A percentile compares a stretch with the other conserved stretches of the same genome.
Evolutionary conservation across 1,140 invertebrate genomes (phyloP).

Genomic region (Oncopodura yosiiana): DNA sequence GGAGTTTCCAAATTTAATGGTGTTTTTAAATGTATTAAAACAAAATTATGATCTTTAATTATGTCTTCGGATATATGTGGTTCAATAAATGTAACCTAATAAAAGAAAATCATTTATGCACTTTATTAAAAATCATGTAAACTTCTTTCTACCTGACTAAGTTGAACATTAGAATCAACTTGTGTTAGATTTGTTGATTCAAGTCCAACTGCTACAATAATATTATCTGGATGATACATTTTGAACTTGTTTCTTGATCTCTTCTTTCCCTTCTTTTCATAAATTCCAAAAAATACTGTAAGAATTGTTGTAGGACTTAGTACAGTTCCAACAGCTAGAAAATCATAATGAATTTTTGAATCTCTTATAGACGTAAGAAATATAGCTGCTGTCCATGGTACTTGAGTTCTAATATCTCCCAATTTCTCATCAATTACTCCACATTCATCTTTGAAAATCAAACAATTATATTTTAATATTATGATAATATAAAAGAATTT

Average conservation of each 20-base stretch:
- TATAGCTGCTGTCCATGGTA: conserved; percentile 27
- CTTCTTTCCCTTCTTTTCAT: conserved; percentile 1
- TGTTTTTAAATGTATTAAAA: conserved; percentile 26
- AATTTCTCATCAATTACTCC: too few relatives aligned
- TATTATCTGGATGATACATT: conserved; percentile 1
- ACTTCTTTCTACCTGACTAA: conserved; percentile 3
- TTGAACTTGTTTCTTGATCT: background rate
- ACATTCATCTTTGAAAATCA: too few relatives aligned
- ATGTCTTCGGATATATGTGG: conserved; percentile 11
- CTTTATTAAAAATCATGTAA: background rate
- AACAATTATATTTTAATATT: too few relatives aligned
- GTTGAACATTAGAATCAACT: conserved; percentile 15
- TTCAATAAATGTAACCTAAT: conserved; percentile 17
- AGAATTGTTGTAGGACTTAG: conserved; percentile 20
- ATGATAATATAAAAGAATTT: too few relatives aligned
- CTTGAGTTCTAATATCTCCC: conserved; percentile 21
- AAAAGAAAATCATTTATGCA: background rate
- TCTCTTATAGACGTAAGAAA: conserved; percentile 3
- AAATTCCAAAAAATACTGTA: conserved; percentile 18
- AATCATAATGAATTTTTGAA: background rate
- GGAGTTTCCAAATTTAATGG: conserved; percentile 25
- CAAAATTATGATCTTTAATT: conserved; percentile 22
- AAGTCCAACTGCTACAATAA: conserved; percentile 16
- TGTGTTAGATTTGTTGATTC: conserved; percentile 5
- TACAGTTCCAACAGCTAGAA: conserved; percentile 13